Base-by-base conservation (phyloP, 2,113 vertebrate genomes). In the Marmota monax region DNA sequence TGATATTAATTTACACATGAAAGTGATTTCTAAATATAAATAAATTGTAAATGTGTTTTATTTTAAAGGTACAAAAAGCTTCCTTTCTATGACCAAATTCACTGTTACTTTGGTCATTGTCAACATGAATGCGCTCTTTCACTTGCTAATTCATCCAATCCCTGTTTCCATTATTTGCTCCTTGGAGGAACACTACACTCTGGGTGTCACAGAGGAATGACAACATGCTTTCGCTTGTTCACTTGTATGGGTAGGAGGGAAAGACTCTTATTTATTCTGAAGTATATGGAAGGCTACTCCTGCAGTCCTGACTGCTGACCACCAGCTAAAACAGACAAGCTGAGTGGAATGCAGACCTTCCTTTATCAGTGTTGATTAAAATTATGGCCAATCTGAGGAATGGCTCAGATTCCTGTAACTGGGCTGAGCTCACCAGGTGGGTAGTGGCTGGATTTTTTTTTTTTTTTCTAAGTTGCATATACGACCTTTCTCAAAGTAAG, bases 1-100 rank as follows among this genome's bases (percentile, higher is more conserved):
- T 79, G 65, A 76, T 74, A 76, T 77, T 95, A 58, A 65, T 82
- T 70, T 80, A 51, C 67, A 74, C 7, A n/a, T 61, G 51, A 70
- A 79, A 88, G 63, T 56, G 4, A 18, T 78, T 92, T 86, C 58
- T 83, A 91, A 82, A 84, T 93, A 77, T 70, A 92, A 79, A 85
- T 70, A 85, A 87, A 80, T 67, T 86, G 20, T 70, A 67, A 39
- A 9, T 39, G 20, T 63, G 2, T 37, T 89, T 78, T 86, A 70
- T 70, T 92, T 95, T 39, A 58, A 83, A 83, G 45, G 0, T 51
- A 86, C 45, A 51, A 82, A 69, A 86, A 73, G 2, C 39, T 86
- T 85, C 17, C 37, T 58, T 39, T 73, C 72, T 63, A 45, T 56
- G 61, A 76, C 76, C 65, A 88, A 74, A 29, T 89, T 87, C 58